phyloP scores from a whole-genome alignment of 2,113 vertebrate species.

The Trichomycterus rosablanca region DNA sequence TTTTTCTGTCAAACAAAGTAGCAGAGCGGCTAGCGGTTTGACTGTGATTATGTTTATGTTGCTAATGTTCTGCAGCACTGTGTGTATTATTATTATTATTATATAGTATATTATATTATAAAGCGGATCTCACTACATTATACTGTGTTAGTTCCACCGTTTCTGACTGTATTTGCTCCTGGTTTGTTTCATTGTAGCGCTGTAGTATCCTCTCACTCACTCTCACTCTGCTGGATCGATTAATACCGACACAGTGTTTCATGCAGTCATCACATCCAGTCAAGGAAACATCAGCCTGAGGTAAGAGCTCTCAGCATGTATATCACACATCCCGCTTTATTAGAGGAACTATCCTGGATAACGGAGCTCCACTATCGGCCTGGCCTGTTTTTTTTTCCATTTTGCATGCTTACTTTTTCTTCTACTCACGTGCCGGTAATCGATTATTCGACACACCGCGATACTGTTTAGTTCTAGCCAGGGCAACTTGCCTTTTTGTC shows the following conservation, averaged over 20 bases:
- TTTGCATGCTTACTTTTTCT: not conserved
- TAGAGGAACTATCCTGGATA: not conserved
- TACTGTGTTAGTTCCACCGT: slow-evolving; percentile 6
- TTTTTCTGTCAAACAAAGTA: slow-evolving; percentile 72
- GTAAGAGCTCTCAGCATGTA: slow-evolving; percentile 19
- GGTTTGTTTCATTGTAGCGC: slow-evolving; percentile 45
- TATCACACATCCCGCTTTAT: not conserved
- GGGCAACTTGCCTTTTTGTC: no score
- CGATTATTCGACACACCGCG: no score
- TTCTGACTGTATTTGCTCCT: slow-evolving; percentile 11
- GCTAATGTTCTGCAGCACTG: not conserved
- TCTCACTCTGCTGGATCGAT: slow-evolving; percentile 5
- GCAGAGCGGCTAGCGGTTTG: slow-evolving; percentile 60
- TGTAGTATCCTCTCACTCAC: slow-evolving; percentile 7
- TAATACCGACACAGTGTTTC: not conserved
- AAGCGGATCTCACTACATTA: not conserved
- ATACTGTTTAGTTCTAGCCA: no score
- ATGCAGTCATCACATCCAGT: slow-evolving; percentile 15
- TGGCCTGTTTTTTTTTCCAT: not conserved
- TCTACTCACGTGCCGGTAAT: not conserved
- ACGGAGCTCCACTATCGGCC: slow-evolving; percentile 1
- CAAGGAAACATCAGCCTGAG: not conserved
- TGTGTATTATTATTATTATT: not conserved
- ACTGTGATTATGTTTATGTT: not conserved
- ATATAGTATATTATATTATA: not conserved